Conservation (phyloP, 2,113 vertebrate genomes). For the Scalopus aquaticus region DNA sequence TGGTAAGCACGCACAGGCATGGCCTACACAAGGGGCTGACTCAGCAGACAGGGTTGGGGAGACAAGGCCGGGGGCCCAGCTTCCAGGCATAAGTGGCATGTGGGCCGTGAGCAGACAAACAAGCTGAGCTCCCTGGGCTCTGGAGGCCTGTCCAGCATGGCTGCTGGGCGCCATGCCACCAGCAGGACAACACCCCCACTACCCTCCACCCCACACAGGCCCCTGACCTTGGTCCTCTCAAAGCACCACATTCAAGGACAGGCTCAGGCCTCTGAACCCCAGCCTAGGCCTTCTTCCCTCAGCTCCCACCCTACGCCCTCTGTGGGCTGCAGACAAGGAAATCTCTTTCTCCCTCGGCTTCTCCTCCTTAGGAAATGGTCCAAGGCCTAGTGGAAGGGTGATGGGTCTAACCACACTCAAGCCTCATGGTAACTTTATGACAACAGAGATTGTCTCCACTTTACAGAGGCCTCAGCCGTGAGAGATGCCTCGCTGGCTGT, state of each 20-base stretch:
- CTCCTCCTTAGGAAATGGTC: neutral
- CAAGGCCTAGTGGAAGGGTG: neutral
- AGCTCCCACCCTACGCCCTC: neutral
- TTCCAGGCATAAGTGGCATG: neutral
- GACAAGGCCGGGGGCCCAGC: neutral
- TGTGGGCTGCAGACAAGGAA: neutral
- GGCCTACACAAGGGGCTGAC: neutral
- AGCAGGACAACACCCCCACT: too few relatives aligned
- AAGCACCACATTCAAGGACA: neutral
- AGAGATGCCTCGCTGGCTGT: neutral
- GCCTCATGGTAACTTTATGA: neutral
- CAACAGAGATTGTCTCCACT: neutral
- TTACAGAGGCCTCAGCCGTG: neutral
- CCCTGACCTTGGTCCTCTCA: too few relatives aligned
- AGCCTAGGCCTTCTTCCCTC: neutral
- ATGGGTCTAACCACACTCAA: neutral
- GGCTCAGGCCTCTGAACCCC: too few relatives aligned
- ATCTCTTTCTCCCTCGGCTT: neutral
- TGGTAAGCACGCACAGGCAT: too few relatives aligned
- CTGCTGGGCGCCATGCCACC: neutral
- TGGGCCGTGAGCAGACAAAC: neutral
- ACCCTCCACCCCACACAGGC: too few relatives aligned
- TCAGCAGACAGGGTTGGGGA: too few relatives aligned
- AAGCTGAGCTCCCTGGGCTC: neutral
- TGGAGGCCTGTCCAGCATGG: neutral